A percentile compares a stretch with the other conserved stretches of the same genome.
Conservation (phyloP, 2,888 invertebrate genomes). For the Patella pellucida region DNA sequence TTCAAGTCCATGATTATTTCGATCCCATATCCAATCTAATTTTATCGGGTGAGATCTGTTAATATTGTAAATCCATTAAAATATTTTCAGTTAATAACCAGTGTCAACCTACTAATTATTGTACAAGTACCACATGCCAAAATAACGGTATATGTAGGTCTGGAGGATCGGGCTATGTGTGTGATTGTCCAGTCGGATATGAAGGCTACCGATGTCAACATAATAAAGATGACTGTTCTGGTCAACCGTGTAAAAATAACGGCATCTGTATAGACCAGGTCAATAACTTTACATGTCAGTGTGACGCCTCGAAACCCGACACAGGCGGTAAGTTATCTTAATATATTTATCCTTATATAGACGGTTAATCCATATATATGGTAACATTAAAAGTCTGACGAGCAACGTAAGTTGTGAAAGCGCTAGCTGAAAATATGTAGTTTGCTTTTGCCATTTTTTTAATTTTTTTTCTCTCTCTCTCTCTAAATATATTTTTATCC, state of each 20-base stretch:
- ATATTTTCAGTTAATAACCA: background rate
- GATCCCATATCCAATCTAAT: too few relatives aligned
- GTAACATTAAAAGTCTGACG: too few relatives aligned
- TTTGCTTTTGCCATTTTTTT: too few relatives aligned
- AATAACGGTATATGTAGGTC: slow-evolving; percentile 45
- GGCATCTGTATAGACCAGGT: slow-evolving; percentile 36
- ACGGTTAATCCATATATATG: too few relatives aligned
- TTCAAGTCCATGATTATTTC: too few relatives aligned
- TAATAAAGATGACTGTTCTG: slow-evolving; percentile 45
- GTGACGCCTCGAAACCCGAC: slow-evolving; percentile 8
- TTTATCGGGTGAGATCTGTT: too few relatives aligned
- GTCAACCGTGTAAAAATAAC: slow-evolving; percentile 46
- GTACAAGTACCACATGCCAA: slow-evolving; percentile 40
- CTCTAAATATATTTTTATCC: too few relatives aligned
- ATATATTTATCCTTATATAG: background rate
- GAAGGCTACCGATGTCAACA: slow-evolving; percentile 35
- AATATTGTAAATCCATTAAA: too few relatives aligned
- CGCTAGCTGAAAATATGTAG: too few relatives aligned
- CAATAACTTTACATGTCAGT: slow-evolving; percentile 26
- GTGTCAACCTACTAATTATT: slow-evolving; percentile 27
- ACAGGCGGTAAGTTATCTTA: slow-evolving; percentile 10
- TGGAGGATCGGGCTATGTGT: slow-evolving; percentile 31
- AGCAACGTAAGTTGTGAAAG: too few relatives aligned
- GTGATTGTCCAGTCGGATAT: slow-evolving; percentile 38
- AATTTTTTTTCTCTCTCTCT: too few relatives aligned